These are phyloP conservation scores for Spilosoma lubricipeda DNA, from an alignment of 2,888 invertebrate species.

Conservation along the genomic window DNA sequence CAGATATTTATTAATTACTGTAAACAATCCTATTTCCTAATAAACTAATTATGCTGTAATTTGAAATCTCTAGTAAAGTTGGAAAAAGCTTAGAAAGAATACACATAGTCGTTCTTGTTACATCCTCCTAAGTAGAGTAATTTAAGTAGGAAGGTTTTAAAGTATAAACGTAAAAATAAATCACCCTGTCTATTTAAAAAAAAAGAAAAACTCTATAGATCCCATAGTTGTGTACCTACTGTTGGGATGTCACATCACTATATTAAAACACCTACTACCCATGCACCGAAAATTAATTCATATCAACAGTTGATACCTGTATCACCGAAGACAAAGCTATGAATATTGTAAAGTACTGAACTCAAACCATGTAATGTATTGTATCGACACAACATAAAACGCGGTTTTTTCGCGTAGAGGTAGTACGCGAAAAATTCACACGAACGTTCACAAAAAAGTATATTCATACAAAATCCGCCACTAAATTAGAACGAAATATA, in stretches of 20 bases:
- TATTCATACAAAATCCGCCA: slow-evolving; percentile 4
- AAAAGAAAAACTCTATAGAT: not conserved
- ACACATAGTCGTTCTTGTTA: no score
- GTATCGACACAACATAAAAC: not conserved
- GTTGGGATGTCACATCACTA: no score
- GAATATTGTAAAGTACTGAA: not conserved
- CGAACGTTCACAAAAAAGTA: not conserved
- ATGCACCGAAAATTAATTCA: not conserved
- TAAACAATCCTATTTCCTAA: no score
- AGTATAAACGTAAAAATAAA: not conserved
- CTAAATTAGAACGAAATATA: slow-evolving; percentile 15
- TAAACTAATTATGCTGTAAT: no score
- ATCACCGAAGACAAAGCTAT: not conserved
- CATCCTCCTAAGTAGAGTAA: no score
- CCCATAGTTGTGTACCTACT: not conserved
- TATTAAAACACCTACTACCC: no score
- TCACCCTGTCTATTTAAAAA: no score
- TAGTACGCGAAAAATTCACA: not conserved
- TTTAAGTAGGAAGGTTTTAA: not conserved
- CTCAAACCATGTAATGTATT: not conserved
- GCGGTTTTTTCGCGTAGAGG: not conserved
- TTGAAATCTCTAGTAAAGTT: no score
- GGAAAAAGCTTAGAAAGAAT: no score
- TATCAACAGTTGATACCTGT: not conserved
- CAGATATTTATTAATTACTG: no score